Base-by-base conservation (phyloP, 2,113 vertebrate genomes). In the Aepyceros melampus region DNA sequence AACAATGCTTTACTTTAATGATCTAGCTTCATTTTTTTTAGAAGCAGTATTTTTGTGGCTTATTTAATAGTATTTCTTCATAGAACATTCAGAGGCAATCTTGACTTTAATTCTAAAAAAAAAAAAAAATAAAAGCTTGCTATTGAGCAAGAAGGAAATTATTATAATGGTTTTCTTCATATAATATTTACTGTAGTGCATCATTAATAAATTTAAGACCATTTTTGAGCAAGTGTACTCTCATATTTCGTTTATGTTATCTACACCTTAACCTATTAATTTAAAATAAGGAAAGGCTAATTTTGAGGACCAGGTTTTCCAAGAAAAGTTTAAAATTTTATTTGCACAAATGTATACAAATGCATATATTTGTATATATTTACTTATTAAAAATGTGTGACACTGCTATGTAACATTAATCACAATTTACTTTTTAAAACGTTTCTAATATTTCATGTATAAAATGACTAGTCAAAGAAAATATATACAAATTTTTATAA, bases 271-370 rank as follows among this genome's bases (percentile, higher is more conserved):
- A 58, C 17, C 21, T 93, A 88, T 7, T 87, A 5, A 67, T 47
- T 97, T 94, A n/a, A 94, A 92, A 82, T 36, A 83, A 81, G 29
- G 8, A 89, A 85, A 29, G 74, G 21, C 49, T 95, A 64, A 79
- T 45, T 83, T 91, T 33, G n/a, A 92, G 10, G 33, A 33, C 19
- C 15, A 23, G 51, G 2, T 62, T 87, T 91, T 56, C 40, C 56
- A 58, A 43, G 9, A 76, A 87, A 93, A 76, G 0, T 49, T 58
- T 5, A 36, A 87, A 76, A 79, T 96, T 90, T 1, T 71, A 53
- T 92, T 56, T 88, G 15, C 43, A 96, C 5, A 84, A 96, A 78
- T 10, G 60, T 33, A 43, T 92, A 62, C 3, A 51, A 13, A 47
- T 51, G 23, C 2, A 43, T 96, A 62, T 27, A 47, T 78, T 78